Conservation (phyloP, 1,140 invertebrate genomes). For the Penaeus indicus region DNA sequence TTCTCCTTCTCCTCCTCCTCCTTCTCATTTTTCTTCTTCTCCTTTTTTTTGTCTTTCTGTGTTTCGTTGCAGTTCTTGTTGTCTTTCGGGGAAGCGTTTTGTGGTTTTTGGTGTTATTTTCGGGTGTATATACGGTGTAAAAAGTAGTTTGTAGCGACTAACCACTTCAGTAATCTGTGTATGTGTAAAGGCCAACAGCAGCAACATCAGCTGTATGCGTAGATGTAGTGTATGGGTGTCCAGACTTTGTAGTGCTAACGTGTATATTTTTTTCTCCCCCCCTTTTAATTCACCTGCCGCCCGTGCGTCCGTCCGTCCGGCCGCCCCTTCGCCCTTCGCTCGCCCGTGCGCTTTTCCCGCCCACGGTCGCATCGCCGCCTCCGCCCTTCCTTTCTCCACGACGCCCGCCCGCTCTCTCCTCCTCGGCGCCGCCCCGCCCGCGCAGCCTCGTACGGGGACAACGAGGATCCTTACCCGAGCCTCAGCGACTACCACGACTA, state of each 20-base stretch:
- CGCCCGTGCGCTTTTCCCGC: not conserved
- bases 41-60: too few species aligned
- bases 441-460: conserved; percentile 70
- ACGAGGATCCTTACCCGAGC: conserved; percentile 88
- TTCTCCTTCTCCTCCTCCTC: too few species aligned
- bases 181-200: too few species aligned
- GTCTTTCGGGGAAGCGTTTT: too few species aligned
- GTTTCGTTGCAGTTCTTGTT: too few species aligned
- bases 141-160: too few species aligned
- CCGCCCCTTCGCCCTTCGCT: not conserved
- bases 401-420: not conserved
- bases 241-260: not conserved
- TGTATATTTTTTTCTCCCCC: not conserved
- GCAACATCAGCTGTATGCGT: too few species aligned
- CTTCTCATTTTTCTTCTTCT: too few species aligned
- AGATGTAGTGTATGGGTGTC: too few species aligned
- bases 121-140: too few species aligned
- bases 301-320: not conserved
- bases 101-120: too few species aligned
- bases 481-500: conserved; percentile 93
- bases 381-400: not conserved
- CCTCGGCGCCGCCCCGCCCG: not conserved
- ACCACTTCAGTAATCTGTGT: too few species aligned
- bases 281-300: not conserved
- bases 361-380: not conserved